Base-by-base conservation (phyloP, 2,113 vertebrate genomes). In the Lynx canadensis region DNA sequence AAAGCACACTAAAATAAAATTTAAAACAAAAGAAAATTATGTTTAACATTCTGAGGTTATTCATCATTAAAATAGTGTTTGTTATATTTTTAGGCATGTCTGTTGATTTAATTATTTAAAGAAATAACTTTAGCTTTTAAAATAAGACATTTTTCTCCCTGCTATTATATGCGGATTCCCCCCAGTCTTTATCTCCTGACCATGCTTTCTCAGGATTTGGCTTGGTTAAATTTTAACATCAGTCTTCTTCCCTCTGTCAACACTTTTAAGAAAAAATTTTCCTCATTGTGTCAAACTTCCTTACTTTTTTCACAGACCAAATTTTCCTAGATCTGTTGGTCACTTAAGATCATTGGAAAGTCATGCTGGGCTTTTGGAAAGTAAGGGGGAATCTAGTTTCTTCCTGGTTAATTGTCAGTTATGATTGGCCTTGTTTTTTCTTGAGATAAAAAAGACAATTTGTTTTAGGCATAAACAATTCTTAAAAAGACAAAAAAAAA, bases 291-390 rank as follows among this genome's bases (percentile, higher is more conserved):
- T 95, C 41, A 87, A 74, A 50, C 36, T 89, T 27, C 96, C 11
- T 76, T 91, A 76, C 29, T 88, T 95, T 95, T 93, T 88, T 96
- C 4, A 65, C 12, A 89, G 55, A 73, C 12, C 29, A 89, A 65
- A 80, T 79, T 92, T 96, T 84, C 48, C 33, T 71, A 82, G 15
- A 50, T 79, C 10, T 86, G 0, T 41, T 69, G 38, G 48, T 85
- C 45, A 55, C 36, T 86, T 73, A 93, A 93, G 9, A 87, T n/a
- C n/a, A 87, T 50, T 90, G n/a, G 52, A 90, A 80, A 94, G 36
- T 97, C 69, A 92, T 76, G 29, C 45, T 93, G 25, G 23, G 25
- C n/a, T 84, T 97, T 94, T 63, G 52, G 45, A 91, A 94, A 92
- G 45, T 45, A 86, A 84, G 90, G 89, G 36, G 63, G 82, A 83